Conservation (phyloP, 1,140 invertebrate genomes). For the Trinorchestia longiramus region DNA sequence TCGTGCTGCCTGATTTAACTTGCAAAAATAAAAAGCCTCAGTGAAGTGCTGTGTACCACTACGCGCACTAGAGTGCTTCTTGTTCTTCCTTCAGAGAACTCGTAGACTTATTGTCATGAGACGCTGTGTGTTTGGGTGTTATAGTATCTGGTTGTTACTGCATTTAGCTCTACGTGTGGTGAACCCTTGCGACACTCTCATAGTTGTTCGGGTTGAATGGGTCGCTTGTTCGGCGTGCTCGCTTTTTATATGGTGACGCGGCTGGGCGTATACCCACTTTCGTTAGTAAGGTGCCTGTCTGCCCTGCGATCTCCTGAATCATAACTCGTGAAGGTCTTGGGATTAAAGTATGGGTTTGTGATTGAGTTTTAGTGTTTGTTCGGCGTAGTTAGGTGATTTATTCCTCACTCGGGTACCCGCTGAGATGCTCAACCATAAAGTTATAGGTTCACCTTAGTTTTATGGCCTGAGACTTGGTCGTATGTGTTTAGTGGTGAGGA, state of each 20-base stretch:
- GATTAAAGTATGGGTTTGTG: background rate
- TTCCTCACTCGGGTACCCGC: background rate
- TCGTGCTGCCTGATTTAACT: constrained; percentile 18
- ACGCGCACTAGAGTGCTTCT: background rate
- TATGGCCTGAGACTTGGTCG: background rate
- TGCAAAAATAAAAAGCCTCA: background rate
- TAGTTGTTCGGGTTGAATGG: background rate
- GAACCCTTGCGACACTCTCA: background rate
- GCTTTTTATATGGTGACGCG: background rate
- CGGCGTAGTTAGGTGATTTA: background rate
- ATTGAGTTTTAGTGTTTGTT: background rate
- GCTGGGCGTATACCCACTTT: background rate
- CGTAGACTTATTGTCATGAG: constrained; percentile 34
- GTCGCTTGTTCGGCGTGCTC: constrained; percentile 19
- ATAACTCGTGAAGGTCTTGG: background rate
- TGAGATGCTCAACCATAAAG: background rate
- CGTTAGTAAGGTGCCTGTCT: background rate
- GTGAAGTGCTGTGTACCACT: constrained; percentile 1
- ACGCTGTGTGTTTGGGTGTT: constrained; percentile 18
- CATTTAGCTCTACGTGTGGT: background rate
- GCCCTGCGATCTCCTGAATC: background rate
- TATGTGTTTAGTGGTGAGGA: background rate
- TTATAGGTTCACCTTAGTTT: background rate
- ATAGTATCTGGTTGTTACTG: constrained; percentile 27
- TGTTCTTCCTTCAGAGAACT: background rate